Conservation (phyloP, 2,888 invertebrate genomes). For the Trichogramma evanescens region DNA sequence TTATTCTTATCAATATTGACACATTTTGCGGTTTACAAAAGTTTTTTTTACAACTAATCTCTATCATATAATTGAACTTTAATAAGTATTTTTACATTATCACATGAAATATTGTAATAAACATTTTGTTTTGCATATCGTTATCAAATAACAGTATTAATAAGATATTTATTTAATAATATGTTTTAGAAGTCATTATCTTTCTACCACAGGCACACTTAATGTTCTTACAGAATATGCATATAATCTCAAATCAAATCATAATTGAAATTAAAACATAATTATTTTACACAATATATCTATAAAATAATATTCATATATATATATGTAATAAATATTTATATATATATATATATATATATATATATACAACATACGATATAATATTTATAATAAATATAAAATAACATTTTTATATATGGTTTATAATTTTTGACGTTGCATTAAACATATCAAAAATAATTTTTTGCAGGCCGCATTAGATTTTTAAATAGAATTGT, state of each 20-base stretch:
- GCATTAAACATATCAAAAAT: too few species aligned
- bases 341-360: too few species aligned
- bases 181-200: conserved; percentile 6
- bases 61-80: conserved; percentile 28
- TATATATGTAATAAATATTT: too few species aligned
- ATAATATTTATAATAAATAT: too few species aligned
- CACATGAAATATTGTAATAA: conserved; percentile 34
- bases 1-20: conserved; percentile 14
- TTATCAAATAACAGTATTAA: conserved; percentile 27
- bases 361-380: too few species aligned
- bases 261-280: not conserved
- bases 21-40: conserved; percentile 28
- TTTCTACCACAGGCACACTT: conserved; percentile 22
- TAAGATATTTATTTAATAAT: conserved; percentile 24
- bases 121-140: conserved; percentile 32
- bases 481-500: conserved; percentile 12
- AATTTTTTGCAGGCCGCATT: too few species aligned
- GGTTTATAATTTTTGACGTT: too few species aligned
- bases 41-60: conserved; percentile 26
- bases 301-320: not conserved
- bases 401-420: too few species aligned
- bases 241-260: not conserved
- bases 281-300: not conserved
- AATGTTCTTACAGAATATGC: not conserved
- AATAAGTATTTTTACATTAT: conserved; percentile 38